Conservation (phyloP, 1,140 invertebrate species). For the Pantala flavescens region DNA sequence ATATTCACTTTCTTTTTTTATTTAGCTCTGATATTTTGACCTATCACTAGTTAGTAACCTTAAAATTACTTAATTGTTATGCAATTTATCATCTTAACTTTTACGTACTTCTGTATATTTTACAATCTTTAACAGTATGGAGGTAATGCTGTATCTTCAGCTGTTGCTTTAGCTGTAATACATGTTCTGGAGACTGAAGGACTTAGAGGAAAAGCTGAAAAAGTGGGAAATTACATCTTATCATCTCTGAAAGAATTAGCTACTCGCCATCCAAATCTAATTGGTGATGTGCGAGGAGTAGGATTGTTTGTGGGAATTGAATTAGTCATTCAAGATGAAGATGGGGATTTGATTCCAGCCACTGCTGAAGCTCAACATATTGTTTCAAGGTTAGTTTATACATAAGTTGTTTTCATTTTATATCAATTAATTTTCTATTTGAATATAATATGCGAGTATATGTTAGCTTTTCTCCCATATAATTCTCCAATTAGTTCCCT, state of each 20-base stretch:
- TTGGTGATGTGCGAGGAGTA: slow-evolving; percentile 80
- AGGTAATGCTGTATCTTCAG: slow-evolving; percentile 95
- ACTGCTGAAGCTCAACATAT: slow-evolving; percentile 70
- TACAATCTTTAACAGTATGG: slow-evolving; percentile 64
- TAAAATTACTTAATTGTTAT: no score
- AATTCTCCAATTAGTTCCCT: no score
- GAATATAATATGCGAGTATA: no score
- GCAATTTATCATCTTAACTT: no score
- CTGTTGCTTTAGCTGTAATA: slow-evolving; percentile 89
- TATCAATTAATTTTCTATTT: no score
- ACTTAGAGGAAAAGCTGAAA: slow-evolving; percentile 66
- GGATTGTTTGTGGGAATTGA: slow-evolving; percentile 93
- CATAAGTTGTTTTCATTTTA: no score
- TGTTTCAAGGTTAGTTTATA: slow-evolving; percentile 48
- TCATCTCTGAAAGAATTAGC: slow-evolving; percentile 56
- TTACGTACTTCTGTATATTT: no score
- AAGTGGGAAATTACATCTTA: slow-evolving; percentile 72
- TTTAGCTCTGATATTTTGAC: no score
- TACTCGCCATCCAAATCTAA: slow-evolving; percentile 54
- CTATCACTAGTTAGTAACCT: no score
- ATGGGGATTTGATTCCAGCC: slow-evolving; percentile 52
- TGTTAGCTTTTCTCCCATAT: no score
- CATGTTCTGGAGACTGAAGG: slow-evolving; percentile 85
- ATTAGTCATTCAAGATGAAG: slow-evolving; percentile 47
- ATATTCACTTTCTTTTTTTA: no score